Evolutionary conservation across 2,888 invertebrate genomes (phyloP).

Genomic region (Lottia gigantea): DNA sequence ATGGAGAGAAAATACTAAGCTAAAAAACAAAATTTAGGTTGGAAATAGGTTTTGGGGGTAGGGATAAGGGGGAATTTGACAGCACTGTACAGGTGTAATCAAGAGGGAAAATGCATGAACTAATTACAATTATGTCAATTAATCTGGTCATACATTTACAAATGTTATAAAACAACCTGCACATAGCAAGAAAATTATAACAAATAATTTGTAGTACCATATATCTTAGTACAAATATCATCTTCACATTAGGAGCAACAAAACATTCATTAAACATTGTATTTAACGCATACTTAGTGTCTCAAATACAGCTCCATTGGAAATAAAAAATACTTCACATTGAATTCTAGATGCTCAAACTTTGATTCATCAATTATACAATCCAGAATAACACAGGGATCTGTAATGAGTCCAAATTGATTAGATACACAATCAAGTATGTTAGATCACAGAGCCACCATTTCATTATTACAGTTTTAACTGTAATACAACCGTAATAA

Average conservation of each 20-base stretch:
- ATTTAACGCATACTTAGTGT: background rate
- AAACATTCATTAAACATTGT: background rate
- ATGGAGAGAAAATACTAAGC: conserved; percentile 6
- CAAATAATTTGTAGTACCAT: background rate
- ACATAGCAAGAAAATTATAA: conserved; percentile 5
- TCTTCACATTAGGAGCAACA: conserved; percentile 10
- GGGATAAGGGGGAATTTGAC: background rate
- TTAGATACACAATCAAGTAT: background rate
- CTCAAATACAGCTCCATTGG: conserved; percentile 6
- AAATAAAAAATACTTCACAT: no score
- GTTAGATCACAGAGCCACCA: conserved; percentile 5
- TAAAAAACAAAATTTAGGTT: background rate
- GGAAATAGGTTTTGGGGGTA: background rate
- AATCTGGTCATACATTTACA: conserved; percentile 1
- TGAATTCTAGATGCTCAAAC: no score
- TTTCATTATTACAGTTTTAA: background rate
- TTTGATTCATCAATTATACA: no score
- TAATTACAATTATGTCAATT: conserved; percentile 11
- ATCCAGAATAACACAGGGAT: no score
- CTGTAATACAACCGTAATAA: no score
- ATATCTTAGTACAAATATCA: background rate
- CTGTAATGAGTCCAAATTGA: no score
- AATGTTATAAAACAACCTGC: background rate
- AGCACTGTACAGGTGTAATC: conserved; percentile 10
- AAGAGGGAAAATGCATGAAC: conserved; percentile 4